These are phyloP conservation scores for Drosophila melanosoma DNA, from an alignment of 2,888 invertebrate genomes.

Conservation along the genomic window DNA sequence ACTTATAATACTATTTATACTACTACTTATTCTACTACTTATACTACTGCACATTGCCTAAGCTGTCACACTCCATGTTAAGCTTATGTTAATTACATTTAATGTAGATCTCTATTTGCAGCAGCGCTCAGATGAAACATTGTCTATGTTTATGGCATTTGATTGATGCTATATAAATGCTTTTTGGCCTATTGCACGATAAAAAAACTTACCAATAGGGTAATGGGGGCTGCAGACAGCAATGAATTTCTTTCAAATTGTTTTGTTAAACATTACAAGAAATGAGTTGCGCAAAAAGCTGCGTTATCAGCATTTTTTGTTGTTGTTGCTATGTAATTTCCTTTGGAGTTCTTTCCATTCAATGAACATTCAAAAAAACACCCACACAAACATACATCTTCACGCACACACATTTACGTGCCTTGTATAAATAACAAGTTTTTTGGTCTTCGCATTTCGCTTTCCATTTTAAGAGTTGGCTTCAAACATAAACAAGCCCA, in stretches of 20 bases:
- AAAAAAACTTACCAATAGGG: conserved; percentile 3
- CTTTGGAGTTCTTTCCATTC: conserved; percentile 53
- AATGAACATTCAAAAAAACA: conserved; percentile 53
- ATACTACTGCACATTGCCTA: not conserved
- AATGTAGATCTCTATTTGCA: not conserved
- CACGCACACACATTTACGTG: conserved; percentile 56
- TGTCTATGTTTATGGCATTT: not conserved
- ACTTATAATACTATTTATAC: not conserved
- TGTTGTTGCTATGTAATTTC: conserved; percentile 52
- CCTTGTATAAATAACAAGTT: conserved; percentile 74
- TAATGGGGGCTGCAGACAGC: too few relatives aligned
- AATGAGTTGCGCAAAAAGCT: conserved; percentile 35
- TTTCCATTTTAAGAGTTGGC: conserved; percentile 47
- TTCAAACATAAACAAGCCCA: conserved; percentile 77
- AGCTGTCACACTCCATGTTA: not conserved
- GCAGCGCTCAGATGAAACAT: not conserved
- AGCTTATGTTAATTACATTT: not conserved
- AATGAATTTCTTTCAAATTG: conserved; percentile 33
- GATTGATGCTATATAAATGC: not conserved
- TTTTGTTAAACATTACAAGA: conserved; percentile 15
- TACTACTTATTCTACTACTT: too few relatives aligned
- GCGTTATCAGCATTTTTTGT: conserved; percentile 55
- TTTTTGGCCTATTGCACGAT: not conserved
- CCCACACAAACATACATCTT: conserved; percentile 1
- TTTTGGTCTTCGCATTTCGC: conserved; percentile 59